Evolutionary conservation across 2,888 invertebrate genomes (phyloP), one percentile per base, ranked within the genome.

Genomic region (Acanthosepion lycidas): DNA sequence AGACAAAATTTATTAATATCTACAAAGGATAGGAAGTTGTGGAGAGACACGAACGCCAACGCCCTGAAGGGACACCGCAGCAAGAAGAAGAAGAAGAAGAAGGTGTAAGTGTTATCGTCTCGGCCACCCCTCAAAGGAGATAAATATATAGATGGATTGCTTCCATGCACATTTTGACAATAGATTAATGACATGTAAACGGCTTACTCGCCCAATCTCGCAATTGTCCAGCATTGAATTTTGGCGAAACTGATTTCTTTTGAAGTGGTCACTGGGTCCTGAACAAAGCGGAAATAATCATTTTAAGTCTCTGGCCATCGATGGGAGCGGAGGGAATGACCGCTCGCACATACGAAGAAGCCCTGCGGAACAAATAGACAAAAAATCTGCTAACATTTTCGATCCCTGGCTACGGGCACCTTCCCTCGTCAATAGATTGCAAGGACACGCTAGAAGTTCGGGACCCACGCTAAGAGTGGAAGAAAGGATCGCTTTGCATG

Each of bases 281-380:
- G 78, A 78, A 8, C 78, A 78, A 78, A 78, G 78, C n/a, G n/a
- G n/a, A 78, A 78, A 78, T 78, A n/a, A 78, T 78, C 78, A 78
- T 28, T 78, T 78, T 78, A 28, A n/a, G 78, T n/a, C n/a, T 78
- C 28, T 78, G 78, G n/a, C n/a, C 78, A 28, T n/a, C 28, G n/a
- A n/a, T 9, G 59, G 26, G 20, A 59, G 8, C 8, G 20, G 26
- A 28, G 26, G 26, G n/a, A 78, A 78, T 78, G 78, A n/a, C 78
- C 78, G n/a, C 8, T 59, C 59, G 20, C 59, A 59, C 78, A n/a
- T 78, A n/a, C 1, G 28, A n/a, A 9, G 78, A n/a, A 8, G 78
- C 28, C n/a, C 28, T 78, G 28, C 78, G 5, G 9, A n/a, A 78
- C 23, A 20, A 59, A 23, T 15, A 78, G 78, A n/a, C 78, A 78